These are phyloP conservation scores for Typhlichthys subterraneus DNA, from an alignment of 2,797 vertebrate species.

Conservation along the genomic window DNA sequence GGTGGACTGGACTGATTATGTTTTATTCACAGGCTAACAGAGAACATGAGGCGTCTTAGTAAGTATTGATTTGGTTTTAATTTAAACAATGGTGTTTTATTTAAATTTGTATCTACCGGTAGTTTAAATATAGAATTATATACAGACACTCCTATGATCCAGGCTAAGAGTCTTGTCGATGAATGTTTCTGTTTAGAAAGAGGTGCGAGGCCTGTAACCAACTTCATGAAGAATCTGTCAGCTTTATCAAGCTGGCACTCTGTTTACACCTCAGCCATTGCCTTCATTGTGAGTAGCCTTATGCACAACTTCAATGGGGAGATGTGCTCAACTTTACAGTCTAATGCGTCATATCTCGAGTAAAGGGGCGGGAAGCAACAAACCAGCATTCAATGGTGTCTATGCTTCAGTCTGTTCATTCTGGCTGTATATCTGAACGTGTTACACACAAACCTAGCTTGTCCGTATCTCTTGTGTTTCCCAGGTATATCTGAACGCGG, in stretches of 20 bases:
- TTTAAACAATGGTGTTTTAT: not conserved
- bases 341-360: too few species aligned
- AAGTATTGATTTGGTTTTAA: conserved; percentile 66
- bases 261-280: conserved; percentile 93
- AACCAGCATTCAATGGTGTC: too few species aligned
- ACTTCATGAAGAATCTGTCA: conserved; percentile 93
- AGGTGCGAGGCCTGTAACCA: conserved; percentile 93
- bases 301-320: not conserved
- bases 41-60: conserved; percentile 97
- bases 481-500: conserved; percentile 74
- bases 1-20: conserved; percentile 1
- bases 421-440: too few species aligned
- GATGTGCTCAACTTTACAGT: too few species aligned
- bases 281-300: conserved; percentile 89
- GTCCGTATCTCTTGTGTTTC: not conserved
- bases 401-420: too few species aligned
- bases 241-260: conserved; percentile 98
- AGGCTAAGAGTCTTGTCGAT: not conserved
- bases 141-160: not conserved
- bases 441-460: not conserved
- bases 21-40: conserved; percentile 84
- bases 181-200: conserved; percentile 78
- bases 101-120: not conserved
- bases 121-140: not conserved
- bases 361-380: too few species aligned